Base-by-base conservation (phyloP, 2,113 vertebrate species). In the Columba janthina region DNA sequence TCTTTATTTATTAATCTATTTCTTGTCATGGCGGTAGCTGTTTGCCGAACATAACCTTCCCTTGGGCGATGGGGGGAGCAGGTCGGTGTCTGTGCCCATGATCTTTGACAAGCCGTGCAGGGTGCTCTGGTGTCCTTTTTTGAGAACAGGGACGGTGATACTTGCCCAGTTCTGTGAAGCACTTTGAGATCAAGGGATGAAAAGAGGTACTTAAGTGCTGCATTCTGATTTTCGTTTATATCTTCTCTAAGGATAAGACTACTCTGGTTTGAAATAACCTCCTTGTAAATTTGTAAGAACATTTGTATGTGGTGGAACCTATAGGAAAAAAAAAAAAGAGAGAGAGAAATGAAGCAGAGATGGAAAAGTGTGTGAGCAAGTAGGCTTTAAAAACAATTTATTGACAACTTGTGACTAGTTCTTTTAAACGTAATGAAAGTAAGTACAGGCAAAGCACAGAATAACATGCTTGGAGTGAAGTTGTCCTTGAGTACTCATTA, bases 351-450 rank as follows among this genome's bases (percentile, higher is more conserved):
- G 25, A 76, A 82, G 29, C 58, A 64, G 50, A 61, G n/a, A 26
- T 10, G 42, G 58, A 72, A 56, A 88, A 79, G 40, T 85, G 62
- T 54, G 12, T 90, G 67, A 92, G 56, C 79, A 81, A 46, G 24
- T 54, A 77, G 69, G 21, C 60, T 84, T 95, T 89, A 57, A 93
- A 93, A 86, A 67, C 38, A 92, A 25, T 86, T 90, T 88, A 76
- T 67, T 86, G 90, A 53, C 51, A 83, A 51, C 51, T 82, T 46
- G 32, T 60, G 85, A 31, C 21, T 50, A 15, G 11, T 70, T 89
- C 75, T 88, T 88, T 83, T 60, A 62, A 93, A 62, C 22, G 26
- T 69, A 71, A 11, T 61, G 65, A 15, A 94, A 57, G 9, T 69
- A 46, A 89, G 51, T 11, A 38, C 58, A 88, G 28, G 48, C 40